These are phyloP conservation scores for Luperina nickerlii DNA, from an alignment of 2,888 invertebrate species.

Conservation along the genomic window DNA sequence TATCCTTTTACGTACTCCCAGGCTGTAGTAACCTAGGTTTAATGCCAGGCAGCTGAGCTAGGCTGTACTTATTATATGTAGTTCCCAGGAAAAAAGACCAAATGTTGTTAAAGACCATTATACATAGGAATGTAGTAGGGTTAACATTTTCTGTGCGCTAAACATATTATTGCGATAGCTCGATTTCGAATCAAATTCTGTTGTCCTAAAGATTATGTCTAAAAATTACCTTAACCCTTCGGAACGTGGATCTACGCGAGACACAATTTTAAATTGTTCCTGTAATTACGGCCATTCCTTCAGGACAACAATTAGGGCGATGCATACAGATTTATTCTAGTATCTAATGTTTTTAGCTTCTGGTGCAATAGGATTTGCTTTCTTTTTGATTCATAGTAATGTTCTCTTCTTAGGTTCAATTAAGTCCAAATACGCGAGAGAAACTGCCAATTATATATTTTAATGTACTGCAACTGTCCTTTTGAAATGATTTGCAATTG, in stretches of 20 bases:
- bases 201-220: background rate
- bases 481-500: conserved; percentile 26
- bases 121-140: conserved; percentile 1
- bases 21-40: conserved; percentile 24
- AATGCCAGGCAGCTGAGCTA: conserved; percentile 15
- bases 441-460: background rate
- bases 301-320: background rate
- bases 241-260: too few species aligned
- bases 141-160: background rate
- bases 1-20: conserved; percentile 36
- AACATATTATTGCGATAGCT: too few species aligned
- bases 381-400: background rate
- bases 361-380: background rate
- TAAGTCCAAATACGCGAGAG: background rate
- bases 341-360: background rate
- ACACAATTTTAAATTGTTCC: too few species aligned
- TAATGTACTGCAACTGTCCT: background rate
- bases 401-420: background rate
- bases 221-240: background rate
- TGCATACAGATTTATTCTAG: too few species aligned
- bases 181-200: background rate
- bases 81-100: background rate
- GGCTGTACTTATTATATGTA: conserved; percentile 7
- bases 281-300: too few species aligned
- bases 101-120: background rate